A percentile compares a stretch with the other conserved stretches of the same genome.
These are phyloP conservation scores for Myotis brandtii DNA, from an alignment of 2,113 vertebrate species.

Conservation along the genomic window DNA sequence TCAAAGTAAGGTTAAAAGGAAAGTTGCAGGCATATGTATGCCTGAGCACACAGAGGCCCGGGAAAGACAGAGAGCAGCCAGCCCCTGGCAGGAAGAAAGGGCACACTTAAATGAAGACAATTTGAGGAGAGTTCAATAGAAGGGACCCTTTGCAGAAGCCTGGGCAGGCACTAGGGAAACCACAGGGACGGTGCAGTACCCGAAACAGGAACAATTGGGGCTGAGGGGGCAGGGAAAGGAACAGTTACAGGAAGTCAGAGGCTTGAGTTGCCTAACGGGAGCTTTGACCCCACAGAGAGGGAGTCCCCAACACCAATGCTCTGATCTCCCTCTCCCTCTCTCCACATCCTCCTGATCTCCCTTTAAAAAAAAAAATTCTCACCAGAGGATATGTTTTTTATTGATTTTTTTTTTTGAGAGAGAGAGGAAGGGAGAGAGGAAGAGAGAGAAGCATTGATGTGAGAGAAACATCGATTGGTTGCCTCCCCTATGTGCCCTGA, in stretches of 20 bases:
- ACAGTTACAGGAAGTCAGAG: background rate
- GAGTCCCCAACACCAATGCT: accelerated
- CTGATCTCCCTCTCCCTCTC: background rate
- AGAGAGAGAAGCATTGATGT: too few relatives aligned
- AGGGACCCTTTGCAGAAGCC: background rate
- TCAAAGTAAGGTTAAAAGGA: background rate
- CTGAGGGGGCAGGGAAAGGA: too few relatives aligned
- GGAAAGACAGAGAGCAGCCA: background rate
- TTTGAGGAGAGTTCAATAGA: background rate
- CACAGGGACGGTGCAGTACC: background rate
- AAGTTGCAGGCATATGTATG: background rate
- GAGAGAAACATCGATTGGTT: too few relatives aligned
- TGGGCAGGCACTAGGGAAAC: background rate
- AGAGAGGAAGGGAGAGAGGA: too few relatives aligned
- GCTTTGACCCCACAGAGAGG: background rate
- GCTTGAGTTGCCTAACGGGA: background rate
- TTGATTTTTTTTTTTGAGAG: too few relatives aligned
- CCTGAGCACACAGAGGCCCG: background rate
- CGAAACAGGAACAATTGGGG: background rate
- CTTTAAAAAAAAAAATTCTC: too few relatives aligned
- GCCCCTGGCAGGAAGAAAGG: background rate
- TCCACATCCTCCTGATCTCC: background rate
- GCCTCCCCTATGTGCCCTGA: too few relatives aligned
- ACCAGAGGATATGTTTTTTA: too few relatives aligned
- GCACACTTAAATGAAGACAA: background rate